Evolutionary conservation across 1,140 invertebrate species (phyloP), one percentile per base, ranked within the genome.

Genomic region (Heliconius hewitsoni): DNA sequence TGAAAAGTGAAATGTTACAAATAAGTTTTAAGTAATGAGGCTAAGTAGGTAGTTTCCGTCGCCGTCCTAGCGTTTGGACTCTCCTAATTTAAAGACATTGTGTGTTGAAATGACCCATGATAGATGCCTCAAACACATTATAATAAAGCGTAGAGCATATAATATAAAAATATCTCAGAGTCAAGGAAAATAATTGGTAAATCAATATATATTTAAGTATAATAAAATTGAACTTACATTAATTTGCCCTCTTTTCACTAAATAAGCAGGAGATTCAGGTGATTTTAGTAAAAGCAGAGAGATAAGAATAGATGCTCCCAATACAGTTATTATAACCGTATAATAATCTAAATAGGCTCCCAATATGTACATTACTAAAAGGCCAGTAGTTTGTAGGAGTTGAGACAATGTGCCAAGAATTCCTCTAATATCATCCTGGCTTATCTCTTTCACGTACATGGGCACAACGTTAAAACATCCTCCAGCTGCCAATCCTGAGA

Each of bases 301-400:
- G 42, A 81, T 78, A 0, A 87, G 6, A 19, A 90, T 74, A 0
- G 87, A 79, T 3, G 90, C 46, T 8, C 70, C 72, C 11, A 86
- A 50, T 1, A 81, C 81, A 5, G 87, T 82, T 55, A 81, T 88
- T 9, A 87, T 19, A 6, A 90, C 82, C 3, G 84, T 87, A 70
- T 82, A 83, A 91, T 95, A 96, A 72, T 94, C 88, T 16, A 95
- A 78, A 39, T 90, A 90, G 5, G 95, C 88, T 23, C 96, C 96
- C 13, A 96, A 81, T 1, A 95, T 85, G 83, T 96, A 97, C 34
- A 95, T 94, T 3, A 93, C 23, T 2, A 89, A 73, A n/a, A 87
- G 18, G 4, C 86, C 87, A 13, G 76, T 50, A 23, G 83, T 84
- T 57, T 82, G 81, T 73, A 85, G 27, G 4, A 86, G 37, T 9